Evolutionary conservation across 2,113 vertebrate genomes (phyloP), one percentile per base, ranked within the genome.

Genomic region (Trematomus loennbergii): DNA sequence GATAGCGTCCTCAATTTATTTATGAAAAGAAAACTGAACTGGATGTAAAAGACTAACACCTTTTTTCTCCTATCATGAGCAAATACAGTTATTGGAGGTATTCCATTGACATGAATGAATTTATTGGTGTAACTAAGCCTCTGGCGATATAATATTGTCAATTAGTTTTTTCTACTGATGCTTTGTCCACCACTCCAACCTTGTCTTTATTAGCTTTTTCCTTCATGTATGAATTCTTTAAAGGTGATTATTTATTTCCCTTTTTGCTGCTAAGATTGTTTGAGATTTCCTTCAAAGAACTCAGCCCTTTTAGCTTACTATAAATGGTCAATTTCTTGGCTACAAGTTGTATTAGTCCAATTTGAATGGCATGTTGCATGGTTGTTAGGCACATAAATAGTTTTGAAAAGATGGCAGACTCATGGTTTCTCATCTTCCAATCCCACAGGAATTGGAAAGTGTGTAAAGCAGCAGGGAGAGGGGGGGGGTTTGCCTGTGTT

Each of bases 351-450:
- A 13, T 5, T 20, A 22, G 20, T 70, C 15, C 2, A 46, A 43
- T 59, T 12, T 53, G 17, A 17, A 15, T 43, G 16, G 46, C 9
- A 59, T 36, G 4, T 22, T 55, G 54, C 54, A 1, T 46, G 60
- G 15, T 25, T 43, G n/a, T 43, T 69, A 29, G 54, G 16, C 58
- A n/a, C 54, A 36, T 58, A 49, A 9, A 52, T 20, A 12, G 36
- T 48, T 48, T 40, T 71, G 9, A 45, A 69, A 22, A 69, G 33
- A 54, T 40, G 48, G 20, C 16, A 6, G 64, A n/a, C 48, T 50
- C 63, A 18, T 50, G 12, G n/a, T 61, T 15, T 61, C 9, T 18
- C 48, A 62, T 78, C 55, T 46, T 70, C 52, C 10, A 64, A 8
- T 57, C 15, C 29, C 48, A 43, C 46, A 33, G 7, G n/a, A 36